A percentile compares a stretch with the other conserved stretches of the same genome.
These are phyloP conservation scores for Trogon melanurus DNA, from an alignment of 2,113 vertebrate species.

Conservation along the genomic window DNA sequence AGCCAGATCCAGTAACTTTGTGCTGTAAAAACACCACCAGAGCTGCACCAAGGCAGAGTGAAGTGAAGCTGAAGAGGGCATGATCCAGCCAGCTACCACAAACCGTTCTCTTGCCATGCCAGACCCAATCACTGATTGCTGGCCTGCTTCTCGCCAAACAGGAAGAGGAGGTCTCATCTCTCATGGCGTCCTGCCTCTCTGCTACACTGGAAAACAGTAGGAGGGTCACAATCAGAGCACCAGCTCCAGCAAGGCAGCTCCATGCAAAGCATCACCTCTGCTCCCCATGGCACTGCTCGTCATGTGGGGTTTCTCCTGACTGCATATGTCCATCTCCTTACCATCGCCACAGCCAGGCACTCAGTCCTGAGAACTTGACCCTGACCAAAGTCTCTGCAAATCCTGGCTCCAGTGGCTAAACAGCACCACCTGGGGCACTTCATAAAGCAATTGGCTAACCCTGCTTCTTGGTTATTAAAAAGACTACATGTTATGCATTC, in stretches of 20 bases:
- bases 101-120: not conserved
- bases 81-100: not conserved
- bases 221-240: not conserved
- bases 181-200: not conserved
- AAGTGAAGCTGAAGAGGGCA: not conserved
- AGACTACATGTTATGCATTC: not conserved
- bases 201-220: not conserved
- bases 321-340: not conserved
- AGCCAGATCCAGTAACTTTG: not conserved
- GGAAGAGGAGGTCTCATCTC: not conserved
- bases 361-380: not conserved
- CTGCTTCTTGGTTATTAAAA: not conserved
- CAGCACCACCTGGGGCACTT: conserved; percentile 6
- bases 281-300: not conserved
- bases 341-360: not conserved
- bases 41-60: not conserved
- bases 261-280: not conserved
- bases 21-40: not conserved
- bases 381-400: not conserved
- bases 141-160: not conserved
- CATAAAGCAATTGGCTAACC: not conserved
- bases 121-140: not conserved
- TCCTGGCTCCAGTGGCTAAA: not conserved
- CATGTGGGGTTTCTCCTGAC: not conserved
- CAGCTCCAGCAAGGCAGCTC: not conserved